phyloP scores from a whole-genome alignment of 2,113 vertebrate genomes.

The Chloropsis hardwickii region DNA sequence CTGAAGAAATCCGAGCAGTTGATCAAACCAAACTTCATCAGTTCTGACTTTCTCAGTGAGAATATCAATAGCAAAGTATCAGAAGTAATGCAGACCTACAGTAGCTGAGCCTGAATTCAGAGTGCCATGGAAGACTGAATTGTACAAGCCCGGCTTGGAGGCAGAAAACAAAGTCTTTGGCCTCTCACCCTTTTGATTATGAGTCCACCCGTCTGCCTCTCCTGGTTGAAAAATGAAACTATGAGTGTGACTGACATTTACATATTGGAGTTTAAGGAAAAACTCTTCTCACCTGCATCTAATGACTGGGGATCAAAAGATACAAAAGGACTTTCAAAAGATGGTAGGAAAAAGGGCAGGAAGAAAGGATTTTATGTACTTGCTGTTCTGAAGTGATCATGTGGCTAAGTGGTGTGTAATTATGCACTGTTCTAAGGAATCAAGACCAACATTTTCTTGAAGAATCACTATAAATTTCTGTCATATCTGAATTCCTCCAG shows the following conservation, averaged over 20 bases:
- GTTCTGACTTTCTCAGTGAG: neutral
- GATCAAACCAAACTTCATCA: neutral
- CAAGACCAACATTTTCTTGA: neutral
- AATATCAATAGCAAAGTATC: neutral
- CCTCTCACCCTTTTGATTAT: rapidly evolving
- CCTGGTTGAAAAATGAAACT: neutral
- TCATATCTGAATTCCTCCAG: neutral
- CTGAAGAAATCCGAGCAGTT: neutral
- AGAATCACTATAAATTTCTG: neutral
- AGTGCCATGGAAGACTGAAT: neutral
- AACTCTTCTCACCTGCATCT: neutral
- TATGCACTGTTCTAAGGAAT: neutral
- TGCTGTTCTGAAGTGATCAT: neutral
- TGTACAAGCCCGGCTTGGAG: neutral
- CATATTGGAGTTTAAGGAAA: neutral
- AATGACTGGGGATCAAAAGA: neutral
- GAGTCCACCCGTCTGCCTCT: neutral
- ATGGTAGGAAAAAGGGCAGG: neutral
- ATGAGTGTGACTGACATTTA: neutral
- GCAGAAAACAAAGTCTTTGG: neutral
- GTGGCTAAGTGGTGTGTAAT: neutral
- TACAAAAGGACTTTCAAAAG: neutral
- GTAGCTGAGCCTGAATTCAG: neutral
- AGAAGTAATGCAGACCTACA: neutral
- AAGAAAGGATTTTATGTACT: neutral